Evolutionary conservation across 2,113 vertebrate genomes (phyloP), one percentile per base, ranked within the genome.

Genomic region (Phalacrocorax aristotelis): DNA sequence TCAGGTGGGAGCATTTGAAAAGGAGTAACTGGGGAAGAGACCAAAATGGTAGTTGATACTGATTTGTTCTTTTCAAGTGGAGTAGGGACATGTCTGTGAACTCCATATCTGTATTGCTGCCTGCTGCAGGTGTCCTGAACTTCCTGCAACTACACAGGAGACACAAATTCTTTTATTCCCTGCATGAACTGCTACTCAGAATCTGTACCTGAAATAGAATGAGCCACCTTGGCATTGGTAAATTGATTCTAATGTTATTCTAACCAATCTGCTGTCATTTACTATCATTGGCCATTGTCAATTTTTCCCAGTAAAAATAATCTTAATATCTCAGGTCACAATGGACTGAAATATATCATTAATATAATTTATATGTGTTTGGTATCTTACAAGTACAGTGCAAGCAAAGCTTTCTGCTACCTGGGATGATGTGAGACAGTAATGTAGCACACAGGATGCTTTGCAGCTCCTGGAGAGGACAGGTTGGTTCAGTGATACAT

Each of bases 1-100:
- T 85, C 70, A 79, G 82, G 74, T 34, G 79, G 29, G 29, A 80
- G 10, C 15, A 87, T 84, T 95, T 91, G 84, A 91, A 94, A 88
- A 58, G 38, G 42, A 83, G 84, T 85, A 78, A 85, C 81, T 82
- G 42, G 7, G 57, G 40, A 86, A 18, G 48, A 89, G 79, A 87
- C 58, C 42, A 78, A 89, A 94, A 77, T 88, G 82, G 54, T 54
- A 93, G 75, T 15, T 62, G 58, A 30, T 80, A 90, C 70, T 86
- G 66, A 32, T 86, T 80, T 25, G 3, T n/a, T 92, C 54, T 34
- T 95, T 96, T 96, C 36, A 94, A 72, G 62, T 26, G 52, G 34
- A 85, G 44, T 92, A 80, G 88, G 54, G 27, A 85, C 34, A 55
- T 27, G 23, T 34, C 68, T 87, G 20, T 88, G 90, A 93, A 69